Base-by-base conservation (phyloP, 2,113 vertebrate genomes). In the Clinocottus analis region DNA sequence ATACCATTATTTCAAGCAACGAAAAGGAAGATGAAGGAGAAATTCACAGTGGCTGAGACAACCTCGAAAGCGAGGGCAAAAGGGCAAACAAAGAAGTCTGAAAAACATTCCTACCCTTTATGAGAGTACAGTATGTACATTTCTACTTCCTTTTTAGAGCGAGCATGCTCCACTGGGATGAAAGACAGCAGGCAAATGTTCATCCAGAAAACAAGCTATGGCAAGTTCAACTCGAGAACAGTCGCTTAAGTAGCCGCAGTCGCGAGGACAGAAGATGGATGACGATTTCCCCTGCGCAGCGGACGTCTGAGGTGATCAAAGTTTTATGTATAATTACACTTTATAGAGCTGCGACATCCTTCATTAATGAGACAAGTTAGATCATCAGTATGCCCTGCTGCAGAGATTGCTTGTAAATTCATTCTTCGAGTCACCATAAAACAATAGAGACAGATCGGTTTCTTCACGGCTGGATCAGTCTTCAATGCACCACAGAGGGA, bases 221-320 rank as follows among this genome's bases (percentile, higher is more conserved):
- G 10, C 5, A 62, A 39, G 83, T 77, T 78, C 69, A 82, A 63
- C 55, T 39, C 8, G 72, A 72, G 72, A 64, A 60, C 27, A 7
- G 39, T 16, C 25, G 10, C 58, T 73, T 21, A 3, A 31, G 55
- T 23, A 13, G 27, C 25, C 45, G 23, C 47, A 55, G 14, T 41
- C 17, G 41, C 8, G 70, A 73, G 21, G 53, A 59, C 68, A 21
- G 25, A 43, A 11, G 37, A 43, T 3, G 19, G 35, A 14, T 17
- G 37, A 64, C 45, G 21, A 37, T 8, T 12, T 53, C 47, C 39
- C 7, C 66, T 23, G n/a, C 19, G 53, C 21, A 53, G 49, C 19
- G n/a, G 47, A 25, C 29, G 13, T 37, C 47, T 65, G 62, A 27
- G 62, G 14, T 29, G 23, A 29, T 65, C 27, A 31, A 3, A 43